Evolutionary conservation across 2,888 invertebrate species (phyloP).

Genomic region (Eupsilia transversa): DNA sequence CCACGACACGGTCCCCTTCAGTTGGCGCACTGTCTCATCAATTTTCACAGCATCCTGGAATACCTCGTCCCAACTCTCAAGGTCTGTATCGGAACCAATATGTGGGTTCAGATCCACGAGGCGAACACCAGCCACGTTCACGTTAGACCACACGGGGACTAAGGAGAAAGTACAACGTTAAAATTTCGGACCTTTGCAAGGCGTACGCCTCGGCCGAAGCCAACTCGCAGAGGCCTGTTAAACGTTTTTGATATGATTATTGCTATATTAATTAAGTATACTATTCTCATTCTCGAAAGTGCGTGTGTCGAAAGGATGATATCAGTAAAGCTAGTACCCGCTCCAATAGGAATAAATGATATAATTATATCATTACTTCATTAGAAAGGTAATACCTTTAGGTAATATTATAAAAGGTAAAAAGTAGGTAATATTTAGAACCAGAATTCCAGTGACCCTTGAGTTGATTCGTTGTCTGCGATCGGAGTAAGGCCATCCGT

Average conservation of each 20-base stretch:
- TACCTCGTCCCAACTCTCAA: constrained; percentile 92
- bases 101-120: constrained; percentile 89
- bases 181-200: too few relatives aligned
- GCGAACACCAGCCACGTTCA: constrained; percentile 95
- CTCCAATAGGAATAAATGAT: neutral
- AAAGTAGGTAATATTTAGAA: too few relatives aligned
- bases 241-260: too few relatives aligned
- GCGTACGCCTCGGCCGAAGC: too few relatives aligned
- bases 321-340: too few relatives aligned
- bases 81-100: constrained; percentile 92
- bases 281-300: neutral
- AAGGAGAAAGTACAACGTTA: constrained; percentile 10
- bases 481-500: too few relatives aligned
- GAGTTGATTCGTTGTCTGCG: too few relatives aligned
- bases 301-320: neutral
- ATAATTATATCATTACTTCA: too few relatives aligned
- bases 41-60: constrained; percentile 43
- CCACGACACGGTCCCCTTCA: constrained; percentile 92
- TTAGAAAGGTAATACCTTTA: too few relatives aligned
- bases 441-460: too few relatives aligned
- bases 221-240: too few relatives aligned
- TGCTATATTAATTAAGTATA: neutral
- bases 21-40: constrained; percentile 45
- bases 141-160: constrained; percentile 86
- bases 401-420: too few relatives aligned